These are phyloP conservation scores for Elaphurus davidianus DNA, from an alignment of 2,113 vertebrate species.

Conservation along the genomic window DNA sequence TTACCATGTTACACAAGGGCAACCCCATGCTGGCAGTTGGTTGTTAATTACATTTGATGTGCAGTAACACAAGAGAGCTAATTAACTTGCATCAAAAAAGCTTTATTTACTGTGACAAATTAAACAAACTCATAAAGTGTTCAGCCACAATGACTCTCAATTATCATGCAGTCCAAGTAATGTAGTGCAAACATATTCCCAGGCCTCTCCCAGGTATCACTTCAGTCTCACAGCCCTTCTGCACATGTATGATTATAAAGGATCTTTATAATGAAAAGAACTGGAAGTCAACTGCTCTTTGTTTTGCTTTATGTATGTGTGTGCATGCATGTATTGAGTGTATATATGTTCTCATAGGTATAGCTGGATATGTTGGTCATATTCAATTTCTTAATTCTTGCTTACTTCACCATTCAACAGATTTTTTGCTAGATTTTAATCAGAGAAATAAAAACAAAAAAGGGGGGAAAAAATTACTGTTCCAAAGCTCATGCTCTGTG, in stretches of 20 bases:
- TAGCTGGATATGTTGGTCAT: neutral
- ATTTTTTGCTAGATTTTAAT: constrained; percentile 11
- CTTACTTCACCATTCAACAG: neutral
- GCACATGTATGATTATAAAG: constrained; percentile 61
- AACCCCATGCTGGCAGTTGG: constrained; percentile 66
- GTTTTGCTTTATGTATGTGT: constrained; percentile 39
- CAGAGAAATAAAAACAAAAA: neutral
- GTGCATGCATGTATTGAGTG: neutral
- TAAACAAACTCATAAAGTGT: constrained; percentile 74
- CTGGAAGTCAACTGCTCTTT: constrained; percentile 56
- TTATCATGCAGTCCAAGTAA: constrained; percentile 70
- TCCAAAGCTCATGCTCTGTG: neutral
- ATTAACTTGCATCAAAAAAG: constrained; percentile 77
- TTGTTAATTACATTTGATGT: constrained; percentile 76
- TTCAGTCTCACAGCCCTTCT: constrained; percentile 50
- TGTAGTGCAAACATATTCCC: constrained; percentile 59
- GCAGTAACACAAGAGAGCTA: constrained; percentile 72
- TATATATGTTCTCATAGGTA: neutral
- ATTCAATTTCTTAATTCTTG: constrained; percentile 17
- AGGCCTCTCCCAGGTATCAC: constrained; percentile 74
- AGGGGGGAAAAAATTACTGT: neutral
- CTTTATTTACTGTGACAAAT: constrained; percentile 74
- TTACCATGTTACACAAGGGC: constrained; percentile 70
- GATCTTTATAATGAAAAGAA: constrained; percentile 55
- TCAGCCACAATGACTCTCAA: constrained; percentile 68